A percentile compares a stretch with the other conserved stretches of the same genome.
Evolutionary conservation across 2,113 vertebrate genomes (phyloP).

Genomic region (Vulpes ferrilata): DNA sequence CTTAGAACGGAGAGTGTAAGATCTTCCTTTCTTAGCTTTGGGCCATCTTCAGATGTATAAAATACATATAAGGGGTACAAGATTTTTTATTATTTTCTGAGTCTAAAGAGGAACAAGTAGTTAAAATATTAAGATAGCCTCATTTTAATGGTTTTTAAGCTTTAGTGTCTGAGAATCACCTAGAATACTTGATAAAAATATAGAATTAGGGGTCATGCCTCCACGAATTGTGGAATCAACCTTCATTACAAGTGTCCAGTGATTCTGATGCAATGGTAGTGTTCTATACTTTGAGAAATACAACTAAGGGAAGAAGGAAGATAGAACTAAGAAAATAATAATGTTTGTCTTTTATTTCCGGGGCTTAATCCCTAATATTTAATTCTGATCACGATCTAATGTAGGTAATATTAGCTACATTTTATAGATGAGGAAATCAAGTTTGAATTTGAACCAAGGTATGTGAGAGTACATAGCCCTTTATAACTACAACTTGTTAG

Average conservation of each 20-base stretch:
- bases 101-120: background rate
- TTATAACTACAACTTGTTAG: constrained; percentile 7
- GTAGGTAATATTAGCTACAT: background rate
- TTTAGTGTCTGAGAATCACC: background rate
- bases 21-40: background rate
- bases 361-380: background rate
- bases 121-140: constrained; percentile 46
- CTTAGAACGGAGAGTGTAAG: background rate
- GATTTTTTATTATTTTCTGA: constrained; percentile 39
- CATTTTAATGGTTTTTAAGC: constrained; percentile 31
- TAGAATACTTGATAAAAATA: constrained; percentile 20
- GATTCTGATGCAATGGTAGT: background rate
- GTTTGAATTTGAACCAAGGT: constrained; percentile 53
- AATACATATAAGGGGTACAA: background rate
- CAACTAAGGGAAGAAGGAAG: background rate
- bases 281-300: constrained; percentile 26
- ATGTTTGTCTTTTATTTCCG: constrained; percentile 30
- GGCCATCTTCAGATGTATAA: constrained; percentile 21
- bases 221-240: background rate
- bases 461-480: background rate
- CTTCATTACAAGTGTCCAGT: background rate
- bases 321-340: background rate
- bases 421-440: background rate
- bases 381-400: constrained; percentile 10
- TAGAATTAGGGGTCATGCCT: background rate